A percentile compares a stretch with the other conserved stretches of the same genome.
Conservation (phyloP, 2,888 invertebrate genomes). For the Lasioglossum pauxillum region DNA sequence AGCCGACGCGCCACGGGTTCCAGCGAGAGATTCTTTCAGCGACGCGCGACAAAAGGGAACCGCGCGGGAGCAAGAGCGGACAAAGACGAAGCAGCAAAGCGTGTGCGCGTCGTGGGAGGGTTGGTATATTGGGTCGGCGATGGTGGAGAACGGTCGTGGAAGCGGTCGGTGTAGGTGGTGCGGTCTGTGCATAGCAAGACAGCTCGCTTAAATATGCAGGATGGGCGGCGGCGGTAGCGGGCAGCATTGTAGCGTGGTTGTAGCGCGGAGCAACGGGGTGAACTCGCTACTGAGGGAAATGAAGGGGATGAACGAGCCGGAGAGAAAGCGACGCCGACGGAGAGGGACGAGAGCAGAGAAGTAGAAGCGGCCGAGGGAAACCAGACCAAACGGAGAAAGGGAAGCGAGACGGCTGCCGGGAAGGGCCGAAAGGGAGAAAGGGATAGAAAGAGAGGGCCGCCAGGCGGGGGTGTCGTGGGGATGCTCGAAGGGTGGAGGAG, state of each 20-base stretch:
- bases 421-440: slow-evolving; percentile 24
- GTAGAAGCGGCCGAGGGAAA: slow-evolving; percentile 18
- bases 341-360: slow-evolving; percentile 38
- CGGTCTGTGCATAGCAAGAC: slow-evolving; percentile 81
- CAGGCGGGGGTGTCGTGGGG: slow-evolving; percentile 26
- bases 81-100: slow-evolving; percentile 44
- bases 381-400: slow-evolving; percentile 22
- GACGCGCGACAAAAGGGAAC: slow-evolving; percentile 21
- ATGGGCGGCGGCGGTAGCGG: slow-evolving; percentile 82
- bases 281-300: slow-evolving; percentile 80
- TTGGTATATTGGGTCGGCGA: slow-evolving; percentile 41
- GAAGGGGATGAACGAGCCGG: slow-evolving; percentile 74
- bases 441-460: slow-evolving; percentile 25
- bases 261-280: slow-evolving; percentile 81
- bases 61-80: slow-evolving; percentile 21
- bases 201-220: slow-evolving; percentile 84
- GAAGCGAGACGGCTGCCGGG: slow-evolving; percentile 14
- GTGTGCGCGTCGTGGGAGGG: slow-evolving; percentile 25
- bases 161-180: slow-evolving; percentile 65
- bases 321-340: slow-evolving; percentile 44
- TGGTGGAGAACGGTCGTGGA: slow-evolving; percentile 68
- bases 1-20: neutral
- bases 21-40: slow-evolving; percentile 5
- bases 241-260: slow-evolving; percentile 82
- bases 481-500: slow-evolving; percentile 39